Evolutionary conservation across 2,888 invertebrate genomes (phyloP), one percentile per base, ranked within the genome.

Genomic region (Nudaria mundana): DNA sequence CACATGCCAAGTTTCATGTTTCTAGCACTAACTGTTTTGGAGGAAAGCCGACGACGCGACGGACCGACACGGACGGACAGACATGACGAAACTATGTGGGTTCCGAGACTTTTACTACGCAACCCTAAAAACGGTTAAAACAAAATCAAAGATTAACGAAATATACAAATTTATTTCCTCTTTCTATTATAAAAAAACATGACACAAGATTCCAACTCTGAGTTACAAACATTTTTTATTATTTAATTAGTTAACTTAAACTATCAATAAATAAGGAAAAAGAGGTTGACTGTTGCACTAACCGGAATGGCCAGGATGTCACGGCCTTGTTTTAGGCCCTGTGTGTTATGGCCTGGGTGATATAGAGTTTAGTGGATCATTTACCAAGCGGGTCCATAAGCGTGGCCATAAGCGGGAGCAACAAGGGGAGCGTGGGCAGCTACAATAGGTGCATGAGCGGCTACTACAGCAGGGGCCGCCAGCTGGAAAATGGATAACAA

Each of bases 341-440:
- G 30, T 52, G 22, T 6, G 6, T 18, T 30, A 8, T 13, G 37
- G 56, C 58, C 58, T 53, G 29, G 54, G 18, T 73, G 68, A 43
- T 56, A 28, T 40, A 39, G 51, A 46, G 43, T n/a, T 37, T 33
- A 23, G 39, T 18, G 44, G 43, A 34, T 20, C 5, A 54, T 33
- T 80, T 64, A 87, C 86, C 87, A 87, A 43, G 67, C 85, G 52
- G 84, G 84, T 40, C 71, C 84, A 36, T 69, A 69, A 33, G 80
- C 85, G 52, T 85, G 84, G 41, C 71, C 84, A 36, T 69, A 69
- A 33, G 80, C 72, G 5, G 80, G 62, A 0, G 81, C 82, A 1
- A 74, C 63, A 49, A 70, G 7, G 29, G 76, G 73, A 10, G 72
- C 78, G 46, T 79, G 82, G 16, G 82, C 82, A 18, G 81, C 79